Base-by-base conservation (phyloP, 2,888 invertebrate species). In the Apocheima hispidaria region DNA sequence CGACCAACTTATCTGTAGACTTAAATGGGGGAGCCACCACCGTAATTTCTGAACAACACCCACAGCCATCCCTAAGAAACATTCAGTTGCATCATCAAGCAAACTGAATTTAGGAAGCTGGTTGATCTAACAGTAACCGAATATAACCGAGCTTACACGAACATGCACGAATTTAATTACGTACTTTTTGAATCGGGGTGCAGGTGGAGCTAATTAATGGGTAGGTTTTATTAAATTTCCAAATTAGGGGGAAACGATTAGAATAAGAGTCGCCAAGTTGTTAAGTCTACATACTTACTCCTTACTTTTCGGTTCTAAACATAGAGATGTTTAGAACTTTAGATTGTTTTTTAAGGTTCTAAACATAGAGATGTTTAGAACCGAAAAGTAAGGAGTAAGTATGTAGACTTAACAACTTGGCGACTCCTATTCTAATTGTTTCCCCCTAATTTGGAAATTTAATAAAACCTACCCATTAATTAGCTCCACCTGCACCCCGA, bases 401-500 rank as follows among this genome's bases (percentile, higher is more conserved):
- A n/a, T n/a, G n/a, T n/a, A n/a, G n/a, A n/a, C n/a, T 14, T 23
- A 7, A 23, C 14, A 5, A 28, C 28, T 46, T 46, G 7, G 30
- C 20, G 30, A 30, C 16, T 9, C 7, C 40, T 43, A 51, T 41
- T 43, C 53, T 64, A 52, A 40, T 55, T 54, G 60, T 57, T 66
- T n/a, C 50, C 51, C 5, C 43, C 63, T 61, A 59, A 69, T 65
- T 63, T 58, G 28, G 26, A 63, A 65, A 63, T 63, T 56, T 61
- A 63, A 67, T 78, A 72, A 72, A 69, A 77, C 70, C 72, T 51
- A n/a, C n/a, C 68, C 68, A 75, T 77, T 77, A 79, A 79, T 79
- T 78, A 53, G n/a, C 28, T 38, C 26, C 58, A 73, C 73, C 57
- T 61, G 63, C 68, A 69, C 66, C 69, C 63, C 62, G 72, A 70